Conservation (phyloP, 1,140 invertebrate species). For the Papilio machaon region DNA sequence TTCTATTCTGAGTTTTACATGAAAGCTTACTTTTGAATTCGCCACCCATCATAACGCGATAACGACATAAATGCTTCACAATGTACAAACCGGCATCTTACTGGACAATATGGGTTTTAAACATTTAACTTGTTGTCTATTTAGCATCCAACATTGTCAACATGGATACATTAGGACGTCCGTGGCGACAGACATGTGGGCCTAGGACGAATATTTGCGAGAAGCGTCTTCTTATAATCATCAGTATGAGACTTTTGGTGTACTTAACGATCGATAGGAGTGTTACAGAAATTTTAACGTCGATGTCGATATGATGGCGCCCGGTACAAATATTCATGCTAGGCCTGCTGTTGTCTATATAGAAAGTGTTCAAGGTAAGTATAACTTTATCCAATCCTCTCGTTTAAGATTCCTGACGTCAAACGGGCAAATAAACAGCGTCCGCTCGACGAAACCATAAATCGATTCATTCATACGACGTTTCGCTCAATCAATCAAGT, state of each 20-base stretch:
- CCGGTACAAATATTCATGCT: no score
- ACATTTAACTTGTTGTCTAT: background rate
- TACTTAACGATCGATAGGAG: no score
- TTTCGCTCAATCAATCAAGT: constrained; percentile 75
- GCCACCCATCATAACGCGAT: no score
- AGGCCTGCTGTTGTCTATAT: background rate
- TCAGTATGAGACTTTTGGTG: no score
- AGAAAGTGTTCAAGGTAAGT: constrained; percentile 47
- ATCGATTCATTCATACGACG: constrained; percentile 78
- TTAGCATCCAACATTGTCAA: background rate
- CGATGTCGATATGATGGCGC: no score
- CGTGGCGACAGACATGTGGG: background rate
- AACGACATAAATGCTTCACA: no score
- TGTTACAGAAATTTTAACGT: no score
- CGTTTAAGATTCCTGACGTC: constrained; percentile 75
- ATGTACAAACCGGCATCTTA: background rate
- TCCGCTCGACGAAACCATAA: constrained; percentile 71
- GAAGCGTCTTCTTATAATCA: no score
- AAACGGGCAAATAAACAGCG: constrained; percentile 67
- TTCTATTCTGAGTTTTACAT: background rate
- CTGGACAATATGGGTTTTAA: background rate
- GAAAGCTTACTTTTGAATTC: background rate
- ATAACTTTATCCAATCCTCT: constrained; percentile 54
- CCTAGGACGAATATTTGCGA: no score
- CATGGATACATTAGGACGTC: background rate